Conservation (phyloP, 1,140 invertebrate genomes). For the Piezodorus guildinii region DNA sequence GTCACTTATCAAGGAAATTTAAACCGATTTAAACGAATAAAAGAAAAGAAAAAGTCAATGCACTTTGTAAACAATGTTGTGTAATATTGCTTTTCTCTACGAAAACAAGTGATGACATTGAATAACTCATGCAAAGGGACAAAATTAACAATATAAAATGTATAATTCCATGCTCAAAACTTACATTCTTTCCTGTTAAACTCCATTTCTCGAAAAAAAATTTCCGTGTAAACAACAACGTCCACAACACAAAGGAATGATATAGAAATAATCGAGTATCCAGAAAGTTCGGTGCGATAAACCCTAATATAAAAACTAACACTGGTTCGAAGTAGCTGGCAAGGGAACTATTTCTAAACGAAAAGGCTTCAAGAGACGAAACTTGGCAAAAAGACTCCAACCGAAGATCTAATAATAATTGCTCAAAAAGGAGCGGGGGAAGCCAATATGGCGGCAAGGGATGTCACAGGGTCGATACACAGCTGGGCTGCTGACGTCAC, state of each 20-base stretch:
- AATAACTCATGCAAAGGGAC: too few relatives aligned
- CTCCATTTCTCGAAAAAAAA: not conserved
- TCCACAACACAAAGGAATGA: constrained; percentile 5
- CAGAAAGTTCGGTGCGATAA: too few relatives aligned
- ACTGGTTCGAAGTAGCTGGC: not conserved
- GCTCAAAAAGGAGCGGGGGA: not conserved
- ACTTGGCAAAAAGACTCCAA: not conserved
- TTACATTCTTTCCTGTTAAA: constrained; percentile 6
- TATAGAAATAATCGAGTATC: not conserved
- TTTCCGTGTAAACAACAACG: not conserved
- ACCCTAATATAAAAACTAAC: too few relatives aligned
- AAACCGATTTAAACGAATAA: too few relatives aligned
- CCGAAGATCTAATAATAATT: not conserved
- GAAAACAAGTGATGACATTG: too few relatives aligned
- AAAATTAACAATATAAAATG: too few relatives aligned
- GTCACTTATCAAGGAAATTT: too few relatives aligned
- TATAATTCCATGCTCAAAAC: not conserved
- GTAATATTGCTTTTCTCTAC: too few relatives aligned
- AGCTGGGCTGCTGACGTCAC: not conserved
- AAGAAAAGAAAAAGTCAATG: too few relatives aligned
- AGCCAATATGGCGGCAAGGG: not conserved
- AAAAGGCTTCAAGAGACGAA: not conserved
- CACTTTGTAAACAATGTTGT: too few relatives aligned
- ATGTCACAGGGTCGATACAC: not conserved
- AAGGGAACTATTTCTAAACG: constrained; percentile 1